Conservation (phyloP, 2,113 vertebrate genomes). For the Girardinichthys multiradiatus region DNA sequence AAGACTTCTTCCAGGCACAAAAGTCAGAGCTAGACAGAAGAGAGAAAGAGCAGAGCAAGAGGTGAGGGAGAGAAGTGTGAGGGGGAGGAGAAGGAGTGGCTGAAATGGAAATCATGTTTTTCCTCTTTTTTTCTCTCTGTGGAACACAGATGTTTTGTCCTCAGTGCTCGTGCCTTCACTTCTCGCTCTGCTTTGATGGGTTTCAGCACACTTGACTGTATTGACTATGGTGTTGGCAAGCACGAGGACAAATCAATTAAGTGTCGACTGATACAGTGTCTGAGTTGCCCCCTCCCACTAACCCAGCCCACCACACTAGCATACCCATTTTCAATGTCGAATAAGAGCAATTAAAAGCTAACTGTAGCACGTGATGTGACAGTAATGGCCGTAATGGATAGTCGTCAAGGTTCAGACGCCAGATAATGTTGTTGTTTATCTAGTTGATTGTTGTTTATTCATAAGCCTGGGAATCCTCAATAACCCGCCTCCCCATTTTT, state of each 20-base stretch:
- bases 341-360: slow-evolving; percentile 73
- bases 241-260: slow-evolving; percentile 74
- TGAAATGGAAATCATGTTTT: slow-evolving; percentile 31
- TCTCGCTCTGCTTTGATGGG: slow-evolving; percentile 53
- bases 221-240: slow-evolving; percentile 69
- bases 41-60: slow-evolving; percentile 57
- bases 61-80: slow-evolving; percentile 42
- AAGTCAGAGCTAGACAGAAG: slow-evolving; percentile 43
- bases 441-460: slow-evolving; percentile 75
- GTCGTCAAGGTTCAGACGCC: slow-evolving; percentile 72
- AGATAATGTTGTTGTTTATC: slow-evolving; percentile 79
- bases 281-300: slow-evolving; percentile 6
- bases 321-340: slow-evolving; percentile 51
- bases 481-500: background rate
- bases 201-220: slow-evolving; percentile 65
- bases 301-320: background rate
- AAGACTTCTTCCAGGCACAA: slow-evolving; percentile 68
- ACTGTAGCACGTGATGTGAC: slow-evolving; percentile 72
- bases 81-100: background rate
- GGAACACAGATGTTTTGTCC: slow-evolving; percentile 46
- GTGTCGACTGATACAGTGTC: slow-evolving; percentile 61
- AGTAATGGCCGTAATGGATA: slow-evolving; percentile 77
- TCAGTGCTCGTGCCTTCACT: slow-evolving; percentile 42
- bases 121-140: slow-evolving; percentile 20
- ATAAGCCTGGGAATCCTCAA: slow-evolving; percentile 56